Conservation (phyloP, 1,140 invertebrate species). For the Stegodyphus dumicola region DNA sequence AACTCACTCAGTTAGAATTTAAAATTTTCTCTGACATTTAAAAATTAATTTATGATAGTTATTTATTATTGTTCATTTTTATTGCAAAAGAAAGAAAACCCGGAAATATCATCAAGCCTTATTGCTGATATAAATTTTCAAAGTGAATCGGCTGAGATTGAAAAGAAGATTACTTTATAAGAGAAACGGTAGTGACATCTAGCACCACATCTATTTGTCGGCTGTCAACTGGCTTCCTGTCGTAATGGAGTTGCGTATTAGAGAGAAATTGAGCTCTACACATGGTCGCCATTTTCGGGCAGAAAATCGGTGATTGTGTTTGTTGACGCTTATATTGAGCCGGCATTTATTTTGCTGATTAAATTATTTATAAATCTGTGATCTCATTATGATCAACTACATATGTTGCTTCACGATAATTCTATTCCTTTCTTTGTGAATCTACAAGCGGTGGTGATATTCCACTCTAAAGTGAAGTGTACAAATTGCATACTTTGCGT, state of each 20-base stretch:
- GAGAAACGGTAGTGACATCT: slow-evolving; percentile 52
- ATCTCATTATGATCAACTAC: slow-evolving; percentile 61
- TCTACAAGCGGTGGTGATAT: slow-evolving; percentile 44
- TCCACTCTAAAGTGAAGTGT: slow-evolving; percentile 57
- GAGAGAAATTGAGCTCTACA: slow-evolving; percentile 47
- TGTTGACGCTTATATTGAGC: slow-evolving; percentile 35
- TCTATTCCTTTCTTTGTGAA: slow-evolving; percentile 52
- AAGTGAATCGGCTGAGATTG: not conserved
- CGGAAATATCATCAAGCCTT: no score
- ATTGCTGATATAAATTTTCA: no score
- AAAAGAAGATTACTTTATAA: not conserved
- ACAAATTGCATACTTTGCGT: slow-evolving; percentile 51
- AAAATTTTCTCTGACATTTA: no score
- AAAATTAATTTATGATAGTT: no score
- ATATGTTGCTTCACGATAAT: slow-evolving; percentile 61
- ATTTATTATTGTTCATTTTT: no score
- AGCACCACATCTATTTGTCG: slow-evolving; percentile 47
- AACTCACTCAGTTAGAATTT: no score
- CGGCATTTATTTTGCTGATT: slow-evolving; percentile 43
- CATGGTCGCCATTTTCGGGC: slow-evolving; percentile 61
- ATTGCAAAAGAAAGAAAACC: no score
- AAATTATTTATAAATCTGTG: slow-evolving; percentile 49
- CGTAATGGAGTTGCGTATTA: slow-evolving; percentile 61
- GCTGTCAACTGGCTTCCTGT: slow-evolving; percentile 59
- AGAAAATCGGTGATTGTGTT: slow-evolving; percentile 58